Conservation (phyloP, 92 coral and sea anemone genomes). For the Zoanthus sansibaricus region DNA sequence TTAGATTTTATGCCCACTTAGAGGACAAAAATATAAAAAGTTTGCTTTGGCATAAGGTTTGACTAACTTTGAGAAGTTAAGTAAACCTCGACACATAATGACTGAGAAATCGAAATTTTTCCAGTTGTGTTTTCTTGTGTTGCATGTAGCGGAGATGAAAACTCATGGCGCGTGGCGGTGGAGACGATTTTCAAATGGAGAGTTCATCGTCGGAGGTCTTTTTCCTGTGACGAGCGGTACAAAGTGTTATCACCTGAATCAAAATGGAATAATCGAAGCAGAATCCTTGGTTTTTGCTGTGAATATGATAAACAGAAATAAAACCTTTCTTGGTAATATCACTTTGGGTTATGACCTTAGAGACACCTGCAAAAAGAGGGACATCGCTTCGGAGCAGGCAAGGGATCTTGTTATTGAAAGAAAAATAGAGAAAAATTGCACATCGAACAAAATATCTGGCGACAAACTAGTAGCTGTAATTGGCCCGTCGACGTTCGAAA, state of each 20-base stretch:
- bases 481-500: constrained; percentile 63
- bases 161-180: neutral
- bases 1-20: neutral
- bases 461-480: constrained; percentile 51
- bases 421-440: constrained; percentile 5
- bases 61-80: neutral
- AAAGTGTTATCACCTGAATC: constrained; percentile 54
- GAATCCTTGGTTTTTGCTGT: constrained; percentile 79
- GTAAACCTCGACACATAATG: neutral
- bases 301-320: constrained; percentile 34
- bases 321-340: constrained; percentile 15
- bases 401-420: constrained; percentile 32
- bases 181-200: constrained; percentile 66
- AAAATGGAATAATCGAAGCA: constrained; percentile 63
- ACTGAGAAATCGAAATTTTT: neutral
- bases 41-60: neutral
- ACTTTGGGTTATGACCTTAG: constrained; percentile 84
- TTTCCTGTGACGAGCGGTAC: constrained; percentile 69
- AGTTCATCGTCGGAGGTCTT: constrained; percentile 69
- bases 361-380: constrained; percentile 78
- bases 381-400: constrained; percentile 61
- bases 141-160: neutral
- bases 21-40: neutral
- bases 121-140: neutral
- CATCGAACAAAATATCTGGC: neutral